phyloP scores from a whole-genome alignment of 1,140 invertebrate species.

The Myzus persicae region DNA sequence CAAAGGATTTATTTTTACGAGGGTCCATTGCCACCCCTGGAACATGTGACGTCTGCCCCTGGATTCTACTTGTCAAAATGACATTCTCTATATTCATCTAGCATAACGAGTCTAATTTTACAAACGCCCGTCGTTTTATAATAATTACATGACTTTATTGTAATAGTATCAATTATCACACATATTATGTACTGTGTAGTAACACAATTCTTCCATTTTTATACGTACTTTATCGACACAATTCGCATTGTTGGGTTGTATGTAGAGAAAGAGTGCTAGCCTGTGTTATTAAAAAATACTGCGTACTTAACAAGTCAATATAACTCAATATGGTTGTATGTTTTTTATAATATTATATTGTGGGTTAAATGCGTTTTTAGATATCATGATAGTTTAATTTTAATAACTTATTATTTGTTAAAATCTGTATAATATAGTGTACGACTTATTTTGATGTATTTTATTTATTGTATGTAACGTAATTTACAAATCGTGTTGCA shows the following conservation, averaged over 20 bases:
- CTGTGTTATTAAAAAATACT: too few relatives aligned
- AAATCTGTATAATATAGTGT: background rate
- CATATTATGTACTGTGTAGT: background rate
- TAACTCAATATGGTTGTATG: too few relatives aligned
- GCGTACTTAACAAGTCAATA: too few relatives aligned
- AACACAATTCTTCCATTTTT: background rate
- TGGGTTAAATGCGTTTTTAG: background rate
- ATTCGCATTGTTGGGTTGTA: background rate
- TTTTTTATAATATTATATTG: too few relatives aligned
- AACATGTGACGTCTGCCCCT: conserved; percentile 29
- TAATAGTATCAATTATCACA: conserved; percentile 24
- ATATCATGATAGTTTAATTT: background rate
- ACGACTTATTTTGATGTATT: background rate
- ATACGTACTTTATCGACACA: background rate
- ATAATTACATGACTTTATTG: background rate
- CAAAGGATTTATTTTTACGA: conserved; percentile 54
- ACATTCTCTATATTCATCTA: conserved; percentile 9
- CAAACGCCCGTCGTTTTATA: background rate
- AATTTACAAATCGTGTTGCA: background rate
- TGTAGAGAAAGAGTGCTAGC: background rate
- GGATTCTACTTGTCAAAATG: conserved; percentile 48
- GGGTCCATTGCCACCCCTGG: conserved; percentile 18
- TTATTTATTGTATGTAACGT: background rate
- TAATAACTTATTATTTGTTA: background rate
- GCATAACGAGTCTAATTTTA: background rate